Base-by-base conservation (phyloP, 2,888 invertebrate genomes). In the Caenorhabditis sp. region DNA sequence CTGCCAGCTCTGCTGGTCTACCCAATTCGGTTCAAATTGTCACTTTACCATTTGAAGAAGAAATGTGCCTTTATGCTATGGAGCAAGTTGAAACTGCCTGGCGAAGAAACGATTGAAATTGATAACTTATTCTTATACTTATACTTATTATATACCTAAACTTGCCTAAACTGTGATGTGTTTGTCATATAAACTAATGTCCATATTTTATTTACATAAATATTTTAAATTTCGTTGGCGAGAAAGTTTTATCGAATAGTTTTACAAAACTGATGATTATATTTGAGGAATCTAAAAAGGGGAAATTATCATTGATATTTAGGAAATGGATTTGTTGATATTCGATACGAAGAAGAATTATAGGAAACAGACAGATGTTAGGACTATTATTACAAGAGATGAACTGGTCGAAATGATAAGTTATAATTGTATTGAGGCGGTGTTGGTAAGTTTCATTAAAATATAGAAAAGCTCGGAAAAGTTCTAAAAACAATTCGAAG, bases 11-110 rank as follows among this genome's bases (percentile, higher is more conserved):
- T 10, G 76, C 67, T 20, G 86, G 84, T 23, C 63, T 85, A 54
- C 86, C 86, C 1, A 61, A 78, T 23, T 65, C 77, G n/a, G 85
- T 86, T 1, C 86, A 86, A 66, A 67, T 80, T 12, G 86, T 83
- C 17, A 67, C 80, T 12, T 67, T 78, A 10, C 83, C 83, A 2
- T 76, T 60, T 31, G 77, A 82, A n/a, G 86, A 85, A 59, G 85
- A 85, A 49, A 50, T 73, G 8, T 86, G 85, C 66, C 76, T 86
- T 10, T 63, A 62, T 8, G 60, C 81, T 8, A 85, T 85, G 85
- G 59, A 59, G 38, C 52, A 70, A 0, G 77, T 85, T 14, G 85
- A 85, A 52, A 57, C 49, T 14, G 38, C 59, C 14, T 59, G 59
- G 59, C 43, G 43, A 25, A 43, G 23, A 5, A 8, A 26, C 8